Base-by-base conservation (phyloP, 1,140 invertebrate genomes). In the Papilio machaon region DNA sequence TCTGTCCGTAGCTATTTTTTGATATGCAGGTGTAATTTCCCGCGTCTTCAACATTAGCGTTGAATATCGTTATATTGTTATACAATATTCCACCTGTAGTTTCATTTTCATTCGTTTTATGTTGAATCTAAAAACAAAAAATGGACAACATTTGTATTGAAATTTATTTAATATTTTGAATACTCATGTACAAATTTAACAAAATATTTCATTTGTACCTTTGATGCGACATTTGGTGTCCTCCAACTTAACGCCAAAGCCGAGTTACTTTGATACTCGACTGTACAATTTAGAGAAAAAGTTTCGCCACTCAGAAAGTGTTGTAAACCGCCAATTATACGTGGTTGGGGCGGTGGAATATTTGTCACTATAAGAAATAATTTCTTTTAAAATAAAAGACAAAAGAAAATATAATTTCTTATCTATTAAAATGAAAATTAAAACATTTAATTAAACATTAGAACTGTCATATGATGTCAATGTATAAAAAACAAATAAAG, bases 231-330 rank as follows among this genome's bases (percentile, higher is more conserved):
- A 19, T 78, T 67, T 23, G 90, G 88, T 76, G 78, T 80, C 1
- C 73, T 82, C 91, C 91, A 92, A 30, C 54, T 67, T 73, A 94
- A 84, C 5, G 84, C 85, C n/a, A 90, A 81, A 58, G 89, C 83
- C 0, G 80, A 81, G 80, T 89, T 90, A 8, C 67, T 79, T 82
- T 83, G 70, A 79, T 91, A 92, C 6, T 77, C 76, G 38, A 91
- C 88, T 13, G 89, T 88, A 76, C 92, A 94, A 74, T 90, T 92
- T 1, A 94, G 79, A 23, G 86, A 84, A 85, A 94, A 92, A 11
- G 87, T 87, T 83, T 93, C 92, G 11, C 91, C 92, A 46, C 86
- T 81, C 8, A 93, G 70, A 81, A 93, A 94, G 80, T 85, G 82
- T 54, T 60, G 79, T 11, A 79, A 80, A 9, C 73, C 81, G 6